phyloP scores from a whole-genome alignment of 2,113 vertebrate species.

The Pica pica region DNA sequence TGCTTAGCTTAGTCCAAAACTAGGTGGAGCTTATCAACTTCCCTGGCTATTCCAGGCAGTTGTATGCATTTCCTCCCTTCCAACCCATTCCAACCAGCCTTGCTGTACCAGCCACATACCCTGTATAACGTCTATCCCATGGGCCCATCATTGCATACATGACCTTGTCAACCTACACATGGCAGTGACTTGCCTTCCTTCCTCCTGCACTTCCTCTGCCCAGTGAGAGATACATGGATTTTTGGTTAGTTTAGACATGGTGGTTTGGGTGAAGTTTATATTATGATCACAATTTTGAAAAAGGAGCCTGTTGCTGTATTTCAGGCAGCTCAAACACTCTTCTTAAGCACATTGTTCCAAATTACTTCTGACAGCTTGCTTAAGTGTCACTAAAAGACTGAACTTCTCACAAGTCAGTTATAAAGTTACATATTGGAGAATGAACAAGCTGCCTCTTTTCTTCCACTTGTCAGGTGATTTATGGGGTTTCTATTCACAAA shows the following conservation, averaged over 20 bases:
- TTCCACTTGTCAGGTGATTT: neutral
- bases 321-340: neutral
- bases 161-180: rapidly evolving
- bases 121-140: rapidly evolving
- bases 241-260: neutral
- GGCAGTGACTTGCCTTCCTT: neutral
- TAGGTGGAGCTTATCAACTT: rapidly evolving
- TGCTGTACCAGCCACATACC: neutral
- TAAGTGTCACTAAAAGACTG: neutral
- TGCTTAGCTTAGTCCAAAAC: neutral
- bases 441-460: neutral
- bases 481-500: neutral
- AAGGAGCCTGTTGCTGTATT: neutral
- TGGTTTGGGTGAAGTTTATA: neutral
- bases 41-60: neutral
- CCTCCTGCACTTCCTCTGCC: neutral
- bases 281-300: neutral
- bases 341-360: neutral
- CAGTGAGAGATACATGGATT: neutral
- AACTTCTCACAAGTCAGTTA: neutral
- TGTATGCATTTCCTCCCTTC: neutral
- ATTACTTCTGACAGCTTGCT: neutral
- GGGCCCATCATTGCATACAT: rapidly evolving
- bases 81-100: neutral
- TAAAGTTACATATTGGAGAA: neutral